Evolutionary conservation across 2,113 vertebrate species (phyloP), one percentile per base, ranked within the genome.

Genomic region (Sorex fumeus): DNA sequence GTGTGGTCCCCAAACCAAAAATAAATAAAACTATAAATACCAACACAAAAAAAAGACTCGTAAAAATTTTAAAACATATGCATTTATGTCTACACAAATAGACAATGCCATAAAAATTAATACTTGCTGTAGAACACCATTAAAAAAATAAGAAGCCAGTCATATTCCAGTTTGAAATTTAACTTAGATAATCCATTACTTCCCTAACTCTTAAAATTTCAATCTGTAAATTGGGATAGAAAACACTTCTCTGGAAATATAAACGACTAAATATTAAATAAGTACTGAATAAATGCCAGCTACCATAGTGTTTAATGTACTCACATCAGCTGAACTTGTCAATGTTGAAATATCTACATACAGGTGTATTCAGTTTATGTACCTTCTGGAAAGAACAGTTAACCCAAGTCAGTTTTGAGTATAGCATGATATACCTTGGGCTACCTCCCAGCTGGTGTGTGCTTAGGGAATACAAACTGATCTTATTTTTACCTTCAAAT

Each of bases 401-500:
- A 81, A 87, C 84, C 78, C 0, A 34, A 80, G 69, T 50, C 72
- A 67, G 45, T 34, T 72, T 32, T 8, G 0, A 8, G 27, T 72
- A 34, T 43, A 84, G 84, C 53, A 32, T 40, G 23, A 57, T 53
- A 71, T 76, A 88, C 84, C 69, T 74, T 92, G 76, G 72, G 87
- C 89, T 89, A 80, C 71, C 62, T 95, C 83, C 88, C 90, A 96
- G 91, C 88, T 94, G 94, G 3, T 94, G 62, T 86, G 90, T 70
- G 69, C 76, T 86, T 89, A 88, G 94, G 74, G 91, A 95, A 93
- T 81, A 86, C 91, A 94, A 88, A 95, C 83, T 78, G 92, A 92
- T 95, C 86, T 95, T 93, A 93, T 93, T 95, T 90, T 95, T 76
- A 87, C 86, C 92, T 93, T 62, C n/a, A 83, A 66, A 91, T 81